Evolutionary conservation across 1,140 invertebrate species (phyloP).

Genomic region (Hylaeus volcanicus): DNA sequence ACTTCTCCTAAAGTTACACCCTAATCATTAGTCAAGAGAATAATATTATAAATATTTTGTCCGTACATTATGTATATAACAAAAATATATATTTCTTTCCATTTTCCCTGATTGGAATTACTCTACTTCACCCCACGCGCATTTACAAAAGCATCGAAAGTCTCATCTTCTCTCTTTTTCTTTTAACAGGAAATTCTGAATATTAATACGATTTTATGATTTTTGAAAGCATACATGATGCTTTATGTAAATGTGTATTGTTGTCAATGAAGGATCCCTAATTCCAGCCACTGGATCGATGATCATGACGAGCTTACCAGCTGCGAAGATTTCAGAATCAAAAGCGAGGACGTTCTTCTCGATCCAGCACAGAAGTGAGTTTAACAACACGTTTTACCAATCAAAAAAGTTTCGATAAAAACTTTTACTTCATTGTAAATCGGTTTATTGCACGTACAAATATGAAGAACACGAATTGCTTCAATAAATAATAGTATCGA

Average conservation of each 20-base stretch:
- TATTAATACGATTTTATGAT: not conserved
- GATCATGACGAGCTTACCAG: slow-evolving; percentile 11
- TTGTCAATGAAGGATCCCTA: slow-evolving; percentile 43
- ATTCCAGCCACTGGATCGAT: slow-evolving; percentile 49
- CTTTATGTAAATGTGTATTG: slow-evolving; percentile 47
- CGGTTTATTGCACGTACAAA: too few species aligned
- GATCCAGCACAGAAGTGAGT: slow-evolving; percentile 54
- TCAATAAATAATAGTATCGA: too few species aligned
- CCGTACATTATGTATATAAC: too few species aligned
- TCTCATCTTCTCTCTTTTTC: not conserved
- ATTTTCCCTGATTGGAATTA: too few species aligned
- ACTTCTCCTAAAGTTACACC: too few species aligned
- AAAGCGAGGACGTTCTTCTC: slow-evolving; percentile 20
- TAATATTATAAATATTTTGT: too few species aligned
- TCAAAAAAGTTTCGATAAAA: not conserved
- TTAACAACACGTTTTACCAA: not conserved
- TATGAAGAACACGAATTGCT: too few species aligned
- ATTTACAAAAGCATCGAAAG: slow-evolving; percentile 20
- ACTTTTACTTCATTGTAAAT: not conserved
- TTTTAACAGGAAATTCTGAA: not conserved
- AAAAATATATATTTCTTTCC: too few species aligned
- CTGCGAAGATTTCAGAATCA: slow-evolving; percentile 35
- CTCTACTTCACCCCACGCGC: too few species aligned
- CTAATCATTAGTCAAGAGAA: too few species aligned
- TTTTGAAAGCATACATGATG: slow-evolving; percentile 13